These are phyloP conservation scores for Pituophis catenifer DNA, from an alignment of 2,113 vertebrate species.

Conservation along the genomic window DNA sequence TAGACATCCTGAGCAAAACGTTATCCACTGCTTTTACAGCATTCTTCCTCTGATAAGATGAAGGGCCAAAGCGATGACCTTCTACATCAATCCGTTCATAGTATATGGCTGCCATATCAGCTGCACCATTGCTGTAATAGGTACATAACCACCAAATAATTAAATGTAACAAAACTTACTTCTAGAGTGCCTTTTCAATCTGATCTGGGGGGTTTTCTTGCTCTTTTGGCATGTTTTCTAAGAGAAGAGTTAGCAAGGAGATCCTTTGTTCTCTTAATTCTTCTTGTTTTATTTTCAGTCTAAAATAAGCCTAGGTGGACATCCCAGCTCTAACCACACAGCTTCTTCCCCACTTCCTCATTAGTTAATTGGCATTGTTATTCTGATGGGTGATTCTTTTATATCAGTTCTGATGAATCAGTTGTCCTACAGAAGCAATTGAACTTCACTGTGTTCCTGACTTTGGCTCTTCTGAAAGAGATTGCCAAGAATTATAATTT, in stretches of 20 bases:
- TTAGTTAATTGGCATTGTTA: not conserved
- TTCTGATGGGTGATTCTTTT: not conserved
- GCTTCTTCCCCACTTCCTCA: not conserved
- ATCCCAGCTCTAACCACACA: not conserved
- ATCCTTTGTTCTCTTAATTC: not conserved
- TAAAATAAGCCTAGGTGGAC: not conserved
- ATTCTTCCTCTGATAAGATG: conserved; percentile 73
- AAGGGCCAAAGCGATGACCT: conserved; percentile 89
- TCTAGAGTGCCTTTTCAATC: not conserved
- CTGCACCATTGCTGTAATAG: conserved; percentile 67
- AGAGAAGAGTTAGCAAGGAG: not conserved
- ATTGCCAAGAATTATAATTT: not conserved
- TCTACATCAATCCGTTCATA: conserved; percentile 90
- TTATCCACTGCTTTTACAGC: conserved; percentile 79
- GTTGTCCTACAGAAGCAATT: not conserved
- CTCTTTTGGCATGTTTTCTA: not conserved
- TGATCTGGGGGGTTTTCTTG: not conserved
- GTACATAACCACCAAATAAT: not conserved
- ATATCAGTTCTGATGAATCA: not conserved
- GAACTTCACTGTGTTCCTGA: not conserved
- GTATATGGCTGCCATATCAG: conserved; percentile 86
- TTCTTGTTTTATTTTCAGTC: not conserved
- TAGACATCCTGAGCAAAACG: conserved; percentile 77
- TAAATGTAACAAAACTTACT: not conserved
- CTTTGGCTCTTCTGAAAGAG: not conserved